Evolutionary conservation across 1,140 invertebrate genomes (phyloP).

Genomic region (Drosophila cardini): DNA sequence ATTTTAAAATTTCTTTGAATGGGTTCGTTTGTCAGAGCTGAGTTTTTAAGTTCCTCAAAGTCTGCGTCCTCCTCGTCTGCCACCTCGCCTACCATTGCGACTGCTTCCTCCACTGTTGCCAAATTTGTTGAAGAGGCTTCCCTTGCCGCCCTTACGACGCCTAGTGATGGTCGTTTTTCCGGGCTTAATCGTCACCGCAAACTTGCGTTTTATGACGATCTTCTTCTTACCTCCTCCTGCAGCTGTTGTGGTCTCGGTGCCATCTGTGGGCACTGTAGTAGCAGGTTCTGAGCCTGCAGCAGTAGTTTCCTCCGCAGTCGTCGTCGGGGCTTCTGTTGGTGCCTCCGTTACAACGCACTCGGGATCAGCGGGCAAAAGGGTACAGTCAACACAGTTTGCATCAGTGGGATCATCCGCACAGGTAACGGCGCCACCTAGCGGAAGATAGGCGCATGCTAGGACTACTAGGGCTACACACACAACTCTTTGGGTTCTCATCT

Average conservation of each 20-base stretch:
- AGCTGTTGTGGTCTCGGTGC: not conserved
- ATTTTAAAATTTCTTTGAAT: no score
- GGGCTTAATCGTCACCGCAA: not conserved
- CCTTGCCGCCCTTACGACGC: not conserved
- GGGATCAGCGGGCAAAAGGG: not conserved
- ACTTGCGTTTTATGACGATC: not conserved
- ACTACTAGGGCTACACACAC: not conserved
- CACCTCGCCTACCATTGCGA: not conserved
- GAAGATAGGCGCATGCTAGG: not conserved
- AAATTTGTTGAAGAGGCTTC: not conserved
- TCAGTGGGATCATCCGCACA: not conserved
- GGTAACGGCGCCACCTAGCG: not conserved
- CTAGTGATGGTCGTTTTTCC: slow-evolving; percentile 2
- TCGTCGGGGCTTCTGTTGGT: not conserved
- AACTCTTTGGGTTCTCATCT: not conserved
- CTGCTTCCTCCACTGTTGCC: not conserved
- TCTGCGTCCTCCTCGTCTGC: slow-evolving; percentile 1
- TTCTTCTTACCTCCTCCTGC: not conserved
- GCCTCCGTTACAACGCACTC: not conserved
- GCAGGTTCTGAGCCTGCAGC: not conserved
- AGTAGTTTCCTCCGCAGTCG: not conserved
- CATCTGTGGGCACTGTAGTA: slow-evolving; percentile 1
- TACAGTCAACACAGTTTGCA: not conserved
- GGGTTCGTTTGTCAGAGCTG: no score
- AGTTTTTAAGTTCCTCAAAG: not conserved